Base-by-base conservation (phyloP, 2,797 vertebrate species). In the Macrochelys suwanniensis region DNA sequence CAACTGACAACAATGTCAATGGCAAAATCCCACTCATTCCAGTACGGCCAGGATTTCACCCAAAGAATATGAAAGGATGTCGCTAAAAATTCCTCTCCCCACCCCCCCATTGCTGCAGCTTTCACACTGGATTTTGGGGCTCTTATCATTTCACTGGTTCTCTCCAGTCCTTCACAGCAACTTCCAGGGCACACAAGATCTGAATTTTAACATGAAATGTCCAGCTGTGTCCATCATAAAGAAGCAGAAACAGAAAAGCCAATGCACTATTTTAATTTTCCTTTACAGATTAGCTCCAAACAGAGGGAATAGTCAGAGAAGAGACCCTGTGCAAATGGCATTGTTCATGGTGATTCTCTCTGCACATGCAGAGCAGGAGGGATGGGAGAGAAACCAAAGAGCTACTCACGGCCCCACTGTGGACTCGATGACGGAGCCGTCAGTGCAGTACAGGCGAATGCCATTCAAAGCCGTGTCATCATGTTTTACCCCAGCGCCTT, bases 401-500 rank as follows among this genome's bases (percentile, higher is more conserved):
- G 25, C 11, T 88, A 94, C 92, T 95, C 82, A 96, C 88, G 53
- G 7, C 6, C 89, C 89, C 37, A 94, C 85, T 23, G 6, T 13
- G 53, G 93, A 97, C 79, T 95, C 47, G 0, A 80, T 80, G 42
- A 80, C 12, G 31, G 79, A 90, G 28, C 88, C 82, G 49, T 96
- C 88, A n/a, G 80, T 80, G 9, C 95, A 96, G 1, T 3, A 57
- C 77, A 96, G 65, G 7, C 71, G 1, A 28, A 96, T 90, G 56
- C 93, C 65, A 0, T 96, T 97, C 57, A 96, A 85, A 87, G 95
- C 80, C 1, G 92, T 96, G 84, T 97, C 92, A 56, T 93, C 89
- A 9, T 1, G 25, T 76, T 54, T 57, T 1, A 0, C 2, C 19
- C 3, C 6, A 78, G 57, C 87, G 17, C 85, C 76, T 79, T 96